phyloP scores from a whole-genome alignment of 2,888 invertebrate species.

The Parnassius smintheus region DNA sequence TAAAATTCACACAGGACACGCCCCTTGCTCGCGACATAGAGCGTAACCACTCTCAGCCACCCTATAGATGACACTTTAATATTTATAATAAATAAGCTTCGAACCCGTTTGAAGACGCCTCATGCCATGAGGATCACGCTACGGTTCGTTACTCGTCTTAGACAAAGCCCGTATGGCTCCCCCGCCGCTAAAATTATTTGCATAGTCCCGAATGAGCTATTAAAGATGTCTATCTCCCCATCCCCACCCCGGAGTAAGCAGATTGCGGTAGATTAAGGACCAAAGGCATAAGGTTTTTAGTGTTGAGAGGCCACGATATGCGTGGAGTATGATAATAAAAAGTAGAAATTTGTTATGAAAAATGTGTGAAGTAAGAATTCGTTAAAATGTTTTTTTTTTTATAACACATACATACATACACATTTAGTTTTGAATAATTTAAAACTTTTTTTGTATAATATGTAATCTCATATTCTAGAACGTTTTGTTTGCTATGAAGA shows the following conservation, averaged over 20 bases:
- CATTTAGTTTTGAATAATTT: too few relatives aligned
- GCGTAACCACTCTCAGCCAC: conserved; percentile 25
- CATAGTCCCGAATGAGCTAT: conserved; percentile 81
- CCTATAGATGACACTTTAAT: conserved; percentile 45
- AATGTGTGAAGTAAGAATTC: too few relatives aligned
- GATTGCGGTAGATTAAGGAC: conserved; percentile 81
- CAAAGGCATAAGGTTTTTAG: conserved; percentile 49
- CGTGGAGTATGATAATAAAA: background rate
- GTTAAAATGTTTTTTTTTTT: too few relatives aligned
- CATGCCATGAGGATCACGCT: conserved; percentile 72
- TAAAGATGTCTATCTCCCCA: conserved; percentile 74
- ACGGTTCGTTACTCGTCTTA: conserved; percentile 75
- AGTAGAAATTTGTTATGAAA: too few relatives aligned
- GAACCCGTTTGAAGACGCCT: conserved; percentile 70
- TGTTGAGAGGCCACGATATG: conserved; percentile 7
- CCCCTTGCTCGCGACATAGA: conserved; percentile 26
- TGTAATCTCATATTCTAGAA: too few relatives aligned
- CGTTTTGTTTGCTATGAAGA: too few relatives aligned
- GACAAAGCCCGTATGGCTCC: conserved; percentile 79
- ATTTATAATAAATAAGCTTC: conserved; percentile 73
- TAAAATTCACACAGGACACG: conserved; percentile 28
- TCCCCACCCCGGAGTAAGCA: conserved; percentile 71
- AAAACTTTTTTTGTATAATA: too few relatives aligned
- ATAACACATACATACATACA: too few relatives aligned
- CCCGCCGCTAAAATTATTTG: conserved; percentile 72